These are phyloP conservation scores for Callorhinus ursinus DNA, from an alignment of 2,113 vertebrate genomes.

Conservation along the genomic window DNA sequence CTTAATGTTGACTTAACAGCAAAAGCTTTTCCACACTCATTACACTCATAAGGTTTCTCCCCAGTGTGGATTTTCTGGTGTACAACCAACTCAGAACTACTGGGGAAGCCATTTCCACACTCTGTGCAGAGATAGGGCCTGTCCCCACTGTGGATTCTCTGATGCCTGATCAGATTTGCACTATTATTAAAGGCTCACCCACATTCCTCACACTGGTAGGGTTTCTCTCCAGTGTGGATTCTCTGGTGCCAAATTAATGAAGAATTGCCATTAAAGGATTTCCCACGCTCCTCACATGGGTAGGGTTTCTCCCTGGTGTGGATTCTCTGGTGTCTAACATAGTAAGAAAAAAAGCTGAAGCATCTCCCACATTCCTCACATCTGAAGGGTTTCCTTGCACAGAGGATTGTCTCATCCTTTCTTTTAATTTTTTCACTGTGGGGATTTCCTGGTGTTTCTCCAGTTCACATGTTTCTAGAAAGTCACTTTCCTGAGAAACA, in stretches of 20 bases:
- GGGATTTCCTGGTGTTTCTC: not conserved
- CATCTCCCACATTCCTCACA: not conserved
- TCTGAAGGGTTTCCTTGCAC: not conserved
- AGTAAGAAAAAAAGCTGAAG: not conserved
- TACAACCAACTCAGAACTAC: not conserved
- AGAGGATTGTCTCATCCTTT: not conserved
- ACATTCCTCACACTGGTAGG: not conserved
- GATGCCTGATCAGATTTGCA: not conserved
- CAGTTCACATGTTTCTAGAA: not conserved
- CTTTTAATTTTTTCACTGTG: not conserved
- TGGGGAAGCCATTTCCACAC: conserved; percentile 18
- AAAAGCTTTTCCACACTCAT: not conserved
- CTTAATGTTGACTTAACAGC: not conserved
- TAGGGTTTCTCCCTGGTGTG: not conserved
- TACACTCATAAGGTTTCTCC: not conserved
- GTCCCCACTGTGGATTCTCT: conserved; percentile 41
- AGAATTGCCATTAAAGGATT: not conserved
- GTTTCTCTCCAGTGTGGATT: not conserved
- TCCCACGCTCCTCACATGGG: conserved; percentile 1
- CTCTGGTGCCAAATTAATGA: not conserved
- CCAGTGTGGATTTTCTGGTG: not conserved
- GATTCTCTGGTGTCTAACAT: not conserved
- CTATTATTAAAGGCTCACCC: conserved; percentile 2
- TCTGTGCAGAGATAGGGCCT: not conserved
- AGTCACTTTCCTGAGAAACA: not conserved